These are phyloP conservation scores for Ichneumoninae sp. DNA, from an alignment of 2,888 invertebrate genomes.

Conservation along the genomic window DNA sequence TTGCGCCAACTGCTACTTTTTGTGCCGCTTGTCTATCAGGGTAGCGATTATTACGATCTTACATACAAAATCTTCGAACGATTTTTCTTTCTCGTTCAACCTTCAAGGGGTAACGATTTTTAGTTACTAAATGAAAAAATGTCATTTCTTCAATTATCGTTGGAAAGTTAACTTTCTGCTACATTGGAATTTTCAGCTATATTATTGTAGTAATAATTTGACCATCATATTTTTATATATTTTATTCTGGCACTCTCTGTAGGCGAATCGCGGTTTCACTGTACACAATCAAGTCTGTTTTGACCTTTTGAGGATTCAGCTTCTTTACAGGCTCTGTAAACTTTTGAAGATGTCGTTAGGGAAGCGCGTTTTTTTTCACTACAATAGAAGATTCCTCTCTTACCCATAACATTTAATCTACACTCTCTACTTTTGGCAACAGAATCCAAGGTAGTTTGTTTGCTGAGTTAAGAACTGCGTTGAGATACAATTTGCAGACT, in stretches of 20 bases:
- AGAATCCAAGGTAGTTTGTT: constrained; percentile 85
- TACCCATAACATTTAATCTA: constrained; percentile 86
- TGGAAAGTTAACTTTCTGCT: too few relatives aligned
- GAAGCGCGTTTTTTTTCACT: neutral
- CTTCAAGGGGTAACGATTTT: constrained; percentile 47
- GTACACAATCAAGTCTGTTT: constrained; percentile 86
- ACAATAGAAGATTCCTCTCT: constrained; percentile 55
- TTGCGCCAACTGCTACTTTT: too few relatives aligned
- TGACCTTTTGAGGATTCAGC: constrained; percentile 74
- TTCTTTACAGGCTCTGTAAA: constrained; percentile 84
- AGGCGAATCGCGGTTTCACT: constrained; percentile 88
- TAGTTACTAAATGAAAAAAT: too few relatives aligned
- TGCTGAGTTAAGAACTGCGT: constrained; percentile 82
- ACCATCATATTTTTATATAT: too few relatives aligned
- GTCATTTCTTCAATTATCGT: neutral
- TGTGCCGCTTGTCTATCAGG: too few relatives aligned
- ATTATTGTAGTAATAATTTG: too few relatives aligned
- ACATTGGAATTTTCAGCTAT: too few relatives aligned
- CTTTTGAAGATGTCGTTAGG: constrained; percentile 77
- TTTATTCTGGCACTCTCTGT: constrained; percentile 84
- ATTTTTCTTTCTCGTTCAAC: constrained; percentile 81
- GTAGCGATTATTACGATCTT: constrained; percentile 87
- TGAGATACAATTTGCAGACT: constrained; percentile 87
- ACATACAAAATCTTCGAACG: constrained; percentile 86
- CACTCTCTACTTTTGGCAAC: constrained; percentile 86